These are phyloP conservation scores for Scaptodrosophila latifasciaeformis DNA, from an alignment of 2,888 invertebrate genomes.

Conservation along the genomic window DNA sequence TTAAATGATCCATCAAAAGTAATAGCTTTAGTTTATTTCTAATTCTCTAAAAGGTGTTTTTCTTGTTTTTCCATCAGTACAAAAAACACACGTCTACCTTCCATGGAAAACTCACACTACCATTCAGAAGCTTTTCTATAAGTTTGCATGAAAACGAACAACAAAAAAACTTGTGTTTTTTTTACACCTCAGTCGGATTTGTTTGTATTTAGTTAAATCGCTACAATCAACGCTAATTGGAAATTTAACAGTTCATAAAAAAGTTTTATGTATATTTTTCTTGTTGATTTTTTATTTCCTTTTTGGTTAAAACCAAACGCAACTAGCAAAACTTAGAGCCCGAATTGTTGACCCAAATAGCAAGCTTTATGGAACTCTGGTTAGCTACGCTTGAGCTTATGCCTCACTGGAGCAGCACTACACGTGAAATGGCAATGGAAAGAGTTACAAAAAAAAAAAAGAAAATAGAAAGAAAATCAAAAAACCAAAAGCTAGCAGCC, in stretches of 20 bases:
- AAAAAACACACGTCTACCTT: too few relatives aligned
- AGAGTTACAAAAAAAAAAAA: neutral
- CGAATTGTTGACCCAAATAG: slow-evolving; percentile 55
- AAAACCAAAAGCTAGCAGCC: too few relatives aligned
- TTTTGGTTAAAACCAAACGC: too few relatives aligned
- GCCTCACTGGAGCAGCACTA: slow-evolving; percentile 21
- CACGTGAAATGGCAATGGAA: neutral
- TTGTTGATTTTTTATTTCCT: too few relatives aligned
- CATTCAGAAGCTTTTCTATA: too few relatives aligned
- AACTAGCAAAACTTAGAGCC: neutral
- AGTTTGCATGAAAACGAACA: too few relatives aligned
- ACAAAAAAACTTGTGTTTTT: too few relatives aligned
- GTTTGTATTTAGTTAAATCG: slow-evolving; percentile 47
- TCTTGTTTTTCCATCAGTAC: too few relatives aligned
- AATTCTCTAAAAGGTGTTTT: too few relatives aligned
- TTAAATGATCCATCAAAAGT: too few relatives aligned
- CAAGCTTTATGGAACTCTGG: slow-evolving; percentile 31
- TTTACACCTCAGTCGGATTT: neutral
- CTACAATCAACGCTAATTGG: slow-evolving; percentile 67
- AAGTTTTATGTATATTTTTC: slow-evolving; percentile 35
- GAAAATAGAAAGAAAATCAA: neutral
- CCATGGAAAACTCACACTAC: too few relatives aligned
- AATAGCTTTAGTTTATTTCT: too few relatives aligned
- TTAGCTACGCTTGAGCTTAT: slow-evolving; percentile 27
- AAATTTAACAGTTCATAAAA: slow-evolving; percentile 69